A percentile compares a stretch with the other conserved stretches of the same genome.
Evolutionary conservation across 2,888 invertebrate species (phyloP).

Genomic region (Nymphalis c-album): DNA sequence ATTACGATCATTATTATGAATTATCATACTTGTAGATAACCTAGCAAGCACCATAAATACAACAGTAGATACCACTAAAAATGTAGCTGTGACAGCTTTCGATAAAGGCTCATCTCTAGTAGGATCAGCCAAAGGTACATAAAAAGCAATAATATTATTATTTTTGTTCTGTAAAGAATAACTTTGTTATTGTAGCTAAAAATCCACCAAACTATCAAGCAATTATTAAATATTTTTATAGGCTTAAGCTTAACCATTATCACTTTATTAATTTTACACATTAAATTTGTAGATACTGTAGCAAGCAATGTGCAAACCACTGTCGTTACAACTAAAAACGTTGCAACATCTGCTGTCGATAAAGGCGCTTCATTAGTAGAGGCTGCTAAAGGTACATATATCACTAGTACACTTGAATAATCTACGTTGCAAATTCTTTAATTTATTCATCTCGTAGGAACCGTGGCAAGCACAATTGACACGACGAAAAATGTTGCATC

Average conservation of each 20-base stretch:
- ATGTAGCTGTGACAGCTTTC: conserved; percentile 44
- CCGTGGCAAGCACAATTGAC: conserved; percentile 56
- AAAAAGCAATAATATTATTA: background rate
- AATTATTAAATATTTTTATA: background rate
- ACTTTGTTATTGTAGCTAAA: no score
- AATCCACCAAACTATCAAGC: no score
- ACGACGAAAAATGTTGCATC: conserved; percentile 56
- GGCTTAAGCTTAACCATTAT: background rate
- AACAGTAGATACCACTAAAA: conserved; percentile 51
- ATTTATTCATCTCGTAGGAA: conserved; percentile 48
- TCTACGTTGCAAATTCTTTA: conserved; percentile 5
- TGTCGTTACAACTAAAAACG: conserved; percentile 49
- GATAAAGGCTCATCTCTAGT: conserved; percentile 54
- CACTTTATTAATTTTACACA: background rate
- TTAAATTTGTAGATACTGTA: conserved; percentile 28
- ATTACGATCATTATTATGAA: background rate
- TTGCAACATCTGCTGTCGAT: conserved; percentile 48
- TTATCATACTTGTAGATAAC: conserved; percentile 49
- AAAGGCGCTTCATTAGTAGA: conserved; percentile 52
- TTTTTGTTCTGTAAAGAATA: background rate
- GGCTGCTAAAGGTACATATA: conserved; percentile 46
- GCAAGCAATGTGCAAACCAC: conserved; percentile 40
- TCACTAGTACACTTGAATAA: background rate
- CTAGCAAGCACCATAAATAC: conserved; percentile 44
- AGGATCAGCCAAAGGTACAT: conserved; percentile 45